Conservation (phyloP, 2,888 invertebrate species). For the Xiphydria camelus region DNA sequence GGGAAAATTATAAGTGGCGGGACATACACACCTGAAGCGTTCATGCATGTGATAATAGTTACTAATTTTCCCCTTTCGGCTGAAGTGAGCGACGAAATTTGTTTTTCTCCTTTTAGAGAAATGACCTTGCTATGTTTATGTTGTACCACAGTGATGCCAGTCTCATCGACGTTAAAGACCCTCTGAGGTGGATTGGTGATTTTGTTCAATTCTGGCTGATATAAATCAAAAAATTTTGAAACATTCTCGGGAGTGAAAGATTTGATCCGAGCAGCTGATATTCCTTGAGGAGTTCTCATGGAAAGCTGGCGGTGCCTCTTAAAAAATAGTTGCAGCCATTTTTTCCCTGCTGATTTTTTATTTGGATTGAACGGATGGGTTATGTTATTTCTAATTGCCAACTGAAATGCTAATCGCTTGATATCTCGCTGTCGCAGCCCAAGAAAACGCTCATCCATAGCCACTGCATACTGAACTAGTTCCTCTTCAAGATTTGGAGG, state of each 20-base stretch:
- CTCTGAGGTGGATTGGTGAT: constrained; percentile 30
- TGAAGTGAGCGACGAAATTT: constrained; percentile 32
- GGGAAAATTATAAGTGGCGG: constrained; percentile 47
- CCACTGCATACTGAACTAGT: too few species aligned
- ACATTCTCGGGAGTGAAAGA: not conserved
- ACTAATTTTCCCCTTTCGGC: constrained; percentile 34
- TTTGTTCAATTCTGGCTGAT: constrained; percentile 16
- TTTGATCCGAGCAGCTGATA: not conserved
- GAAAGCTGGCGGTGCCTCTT: not conserved
- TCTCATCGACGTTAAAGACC: constrained; percentile 41
- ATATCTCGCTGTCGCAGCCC: too few species aligned
- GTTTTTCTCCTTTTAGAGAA: constrained; percentile 31
- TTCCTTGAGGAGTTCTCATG: not conserved
- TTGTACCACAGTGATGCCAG: constrained; percentile 33
- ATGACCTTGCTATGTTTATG: constrained; percentile 27
- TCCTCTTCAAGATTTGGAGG: too few species aligned
- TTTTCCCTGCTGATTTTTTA: not conserved
- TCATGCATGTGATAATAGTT: constrained; percentile 38
- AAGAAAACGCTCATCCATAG: too few species aligned
- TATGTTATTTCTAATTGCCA: too few species aligned
- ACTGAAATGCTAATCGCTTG: too few species aligned
- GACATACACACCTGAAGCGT: constrained; percentile 38
- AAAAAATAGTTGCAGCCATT: not conserved
- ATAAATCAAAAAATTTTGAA: not conserved
- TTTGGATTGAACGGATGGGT: too few species aligned